These are phyloP conservation scores for Liodrosophila aerea DNA, from an alignment of 2,888 invertebrate genomes.

Conservation along the genomic window DNA sequence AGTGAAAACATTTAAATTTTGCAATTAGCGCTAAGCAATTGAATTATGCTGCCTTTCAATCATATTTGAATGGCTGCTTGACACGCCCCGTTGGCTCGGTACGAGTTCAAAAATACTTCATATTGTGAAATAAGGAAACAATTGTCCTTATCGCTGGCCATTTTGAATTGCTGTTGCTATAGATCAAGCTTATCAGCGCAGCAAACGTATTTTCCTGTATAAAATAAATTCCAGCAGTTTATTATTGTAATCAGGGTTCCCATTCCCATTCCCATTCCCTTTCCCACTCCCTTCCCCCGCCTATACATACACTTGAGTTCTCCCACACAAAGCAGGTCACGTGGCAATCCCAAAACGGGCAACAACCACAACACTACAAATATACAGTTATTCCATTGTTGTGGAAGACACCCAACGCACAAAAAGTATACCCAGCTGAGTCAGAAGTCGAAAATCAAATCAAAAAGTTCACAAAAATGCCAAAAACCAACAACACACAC, in stretches of 20 bases:
- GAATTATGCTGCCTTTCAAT: constrained; percentile 54
- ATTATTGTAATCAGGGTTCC: constrained; percentile 72
- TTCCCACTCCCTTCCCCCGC: too few relatives aligned
- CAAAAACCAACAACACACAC: constrained; percentile 41
- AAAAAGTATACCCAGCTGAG: constrained; percentile 33
- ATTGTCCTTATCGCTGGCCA: constrained; percentile 58
- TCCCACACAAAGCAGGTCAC: constrained; percentile 34
- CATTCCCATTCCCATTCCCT: too few relatives aligned
- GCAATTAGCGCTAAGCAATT: constrained; percentile 47
- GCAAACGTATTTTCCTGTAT: constrained; percentile 71
- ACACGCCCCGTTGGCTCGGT: too few relatives aligned
- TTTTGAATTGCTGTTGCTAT: constrained; percentile 57
- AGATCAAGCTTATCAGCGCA: constrained; percentile 74
- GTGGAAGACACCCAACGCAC: constrained; percentile 38
- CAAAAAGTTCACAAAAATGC: constrained; percentile 77
- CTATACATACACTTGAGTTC: too few relatives aligned
- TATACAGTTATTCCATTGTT: constrained; percentile 1
- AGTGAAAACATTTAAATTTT: constrained; percentile 27
- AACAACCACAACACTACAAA: constrained; percentile 1
- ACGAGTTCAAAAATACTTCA: too few relatives aligned
- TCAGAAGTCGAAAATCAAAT: constrained; percentile 63
- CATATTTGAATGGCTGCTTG: constrained; percentile 33
- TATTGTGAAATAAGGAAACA: not conserved
- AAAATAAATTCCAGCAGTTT: constrained; percentile 71
- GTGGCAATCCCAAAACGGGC: constrained; percentile 21